A percentile compares a stretch with the other conserved stretches of the same genome.
These are phyloP conservation scores for Venusia cambrica DNA, from an alignment of 2,888 invertebrate genomes.

Conservation along the genomic window DNA sequence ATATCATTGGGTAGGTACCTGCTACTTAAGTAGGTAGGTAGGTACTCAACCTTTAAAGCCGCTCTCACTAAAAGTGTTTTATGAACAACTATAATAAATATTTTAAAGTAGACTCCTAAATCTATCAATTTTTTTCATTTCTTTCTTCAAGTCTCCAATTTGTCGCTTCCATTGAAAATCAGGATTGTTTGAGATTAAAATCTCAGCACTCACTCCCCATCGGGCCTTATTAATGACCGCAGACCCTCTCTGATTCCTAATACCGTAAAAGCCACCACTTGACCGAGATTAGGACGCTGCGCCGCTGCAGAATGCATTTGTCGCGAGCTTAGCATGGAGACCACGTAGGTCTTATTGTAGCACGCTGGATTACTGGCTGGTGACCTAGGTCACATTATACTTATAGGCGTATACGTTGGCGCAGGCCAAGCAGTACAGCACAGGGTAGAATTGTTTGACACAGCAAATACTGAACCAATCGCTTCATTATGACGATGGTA, in stretches of 20 bases:
- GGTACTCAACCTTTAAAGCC: background rate
- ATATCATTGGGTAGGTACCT: too few relatives aligned
- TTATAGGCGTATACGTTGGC: background rate
- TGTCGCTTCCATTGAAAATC: too few relatives aligned
- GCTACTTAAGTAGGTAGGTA: conserved; percentile 8
- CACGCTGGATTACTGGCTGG: conserved; percentile 5
- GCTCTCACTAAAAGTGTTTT: too few relatives aligned
- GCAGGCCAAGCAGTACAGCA: too few relatives aligned
- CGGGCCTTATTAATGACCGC: background rate
- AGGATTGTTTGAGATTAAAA: too few relatives aligned
- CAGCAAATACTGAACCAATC: too few relatives aligned
- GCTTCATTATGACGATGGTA: too few relatives aligned
- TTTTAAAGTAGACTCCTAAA: too few relatives aligned
- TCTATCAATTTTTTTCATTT: too few relatives aligned
- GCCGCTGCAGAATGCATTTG: conserved; percentile 5
- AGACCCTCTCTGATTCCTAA: background rate
- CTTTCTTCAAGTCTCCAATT: too few relatives aligned
- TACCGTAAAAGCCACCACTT: conserved; percentile 1
- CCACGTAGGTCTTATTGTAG: conserved; percentile 12
- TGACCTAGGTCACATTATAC: conserved; percentile 3
- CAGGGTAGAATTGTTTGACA: too few relatives aligned
- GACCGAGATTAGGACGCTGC: conserved; percentile 15
- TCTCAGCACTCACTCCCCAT: background rate
- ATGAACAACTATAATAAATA: too few relatives aligned
- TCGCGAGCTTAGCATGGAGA: conserved; percentile 13